Percentiles rank a stretch among this genome's conserved stretches.
Evolutionary conservation across 1,140 invertebrate species (phyloP).

Genomic region (Mylabris phalerata): DNA sequence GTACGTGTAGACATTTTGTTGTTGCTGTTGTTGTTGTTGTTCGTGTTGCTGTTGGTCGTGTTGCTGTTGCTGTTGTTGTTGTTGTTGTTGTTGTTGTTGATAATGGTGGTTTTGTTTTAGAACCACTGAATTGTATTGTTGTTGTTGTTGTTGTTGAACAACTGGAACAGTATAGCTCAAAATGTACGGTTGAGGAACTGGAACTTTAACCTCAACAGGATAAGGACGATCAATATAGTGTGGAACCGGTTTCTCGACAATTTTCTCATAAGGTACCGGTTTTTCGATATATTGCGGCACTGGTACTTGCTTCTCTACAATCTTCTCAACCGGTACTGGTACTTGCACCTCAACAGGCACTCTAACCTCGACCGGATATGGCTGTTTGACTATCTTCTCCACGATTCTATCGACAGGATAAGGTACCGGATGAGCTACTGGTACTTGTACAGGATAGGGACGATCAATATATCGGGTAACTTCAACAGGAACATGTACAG

Average conservation of each 20-base stretch:
- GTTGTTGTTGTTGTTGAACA: slow-evolving; percentile 25
- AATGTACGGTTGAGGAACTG: slow-evolving; percentile 18
- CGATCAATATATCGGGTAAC: slow-evolving; percentile 51
- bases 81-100: slow-evolving; percentile 3
- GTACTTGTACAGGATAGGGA: slow-evolving; percentile 49
- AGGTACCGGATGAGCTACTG: slow-evolving; percentile 44
- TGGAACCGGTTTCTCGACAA: slow-evolving; percentile 38
- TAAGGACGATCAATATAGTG: slow-evolving; percentile 27
- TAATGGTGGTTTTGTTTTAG: not conserved
- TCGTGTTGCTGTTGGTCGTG: slow-evolving; percentile 8
- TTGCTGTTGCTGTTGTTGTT: slow-evolving; percentile 4
- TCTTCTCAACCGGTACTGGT: slow-evolving; percentile 33
- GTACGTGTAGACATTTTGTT: not conserved
- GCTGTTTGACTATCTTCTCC: slow-evolving; percentile 46
- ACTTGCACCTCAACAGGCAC: slow-evolving; percentile 28
- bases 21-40: slow-evolving; percentile 26
- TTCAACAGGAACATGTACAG: slow-evolving; percentile 40
- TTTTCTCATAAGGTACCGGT: slow-evolving; percentile 46
- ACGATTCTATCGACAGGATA: slow-evolving; percentile 51
- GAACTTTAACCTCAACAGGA: slow-evolving; percentile 24
- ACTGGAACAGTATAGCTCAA: slow-evolving; percentile 33
- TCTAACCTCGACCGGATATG: slow-evolving; percentile 30
- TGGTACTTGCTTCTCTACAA: slow-evolving; percentile 35
- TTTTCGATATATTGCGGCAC: slow-evolving; percentile 43
- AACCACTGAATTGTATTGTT: not conserved